Percentiles rank a stretch among this genome's conserved stretches.
Conservation (phyloP, 2,113 vertebrate species). For the Anhinga rufa region DNA sequence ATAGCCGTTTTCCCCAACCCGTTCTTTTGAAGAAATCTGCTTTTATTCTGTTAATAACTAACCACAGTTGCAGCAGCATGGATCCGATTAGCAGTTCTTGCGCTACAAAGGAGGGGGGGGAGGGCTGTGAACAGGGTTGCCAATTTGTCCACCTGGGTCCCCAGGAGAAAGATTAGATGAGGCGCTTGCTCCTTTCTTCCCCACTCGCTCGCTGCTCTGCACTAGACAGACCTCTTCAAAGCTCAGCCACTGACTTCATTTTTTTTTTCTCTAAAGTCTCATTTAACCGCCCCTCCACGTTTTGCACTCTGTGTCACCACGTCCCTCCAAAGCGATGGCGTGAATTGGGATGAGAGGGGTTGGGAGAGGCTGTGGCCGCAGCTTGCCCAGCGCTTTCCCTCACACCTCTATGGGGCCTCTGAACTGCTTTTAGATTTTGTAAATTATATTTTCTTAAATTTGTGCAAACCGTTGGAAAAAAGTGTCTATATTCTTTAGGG, state of each 20-base stretch:
- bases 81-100: constrained; percentile 82
- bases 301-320: background rate
- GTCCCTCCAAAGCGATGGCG: background rate
- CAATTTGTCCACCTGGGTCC: constrained; percentile 80
- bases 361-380: background rate
- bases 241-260: constrained; percentile 36
- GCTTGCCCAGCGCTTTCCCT: background rate
- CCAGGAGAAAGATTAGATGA: constrained; percentile 74
- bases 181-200: constrained; percentile 66
- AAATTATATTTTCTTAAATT: constrained; percentile 2
- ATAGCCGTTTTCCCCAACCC: constrained; percentile 67
- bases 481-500: background rate
- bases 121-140: constrained; percentile 70
- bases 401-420: background rate
- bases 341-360: background rate
- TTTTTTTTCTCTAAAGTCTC: constrained; percentile 25
- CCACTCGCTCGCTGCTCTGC: background rate
- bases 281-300: constrained; percentile 1
- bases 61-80: constrained; percentile 79
- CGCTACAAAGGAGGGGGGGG: constrained; percentile 68
- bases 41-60: constrained; percentile 84
- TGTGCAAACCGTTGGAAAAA: background rate
- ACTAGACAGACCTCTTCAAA: constrained; percentile 56
- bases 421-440: background rate
- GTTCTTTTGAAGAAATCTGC: constrained; percentile 81